These are phyloP conservation scores for Gambusia yucatana DNA, from an alignment of 2,797 vertebrate species.

Conservation along the genomic window DNA sequence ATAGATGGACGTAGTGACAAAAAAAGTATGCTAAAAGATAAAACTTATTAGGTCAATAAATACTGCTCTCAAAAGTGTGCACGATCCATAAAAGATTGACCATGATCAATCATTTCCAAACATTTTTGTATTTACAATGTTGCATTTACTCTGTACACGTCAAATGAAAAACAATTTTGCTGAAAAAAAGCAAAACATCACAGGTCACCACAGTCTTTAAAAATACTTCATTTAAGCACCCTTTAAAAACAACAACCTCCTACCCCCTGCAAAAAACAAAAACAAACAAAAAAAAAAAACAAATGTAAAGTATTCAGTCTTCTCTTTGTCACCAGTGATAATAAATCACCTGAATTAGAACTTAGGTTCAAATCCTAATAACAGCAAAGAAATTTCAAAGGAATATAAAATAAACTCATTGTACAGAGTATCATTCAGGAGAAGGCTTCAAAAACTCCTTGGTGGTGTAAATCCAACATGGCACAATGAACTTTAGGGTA, in stretches of 20 bases:
- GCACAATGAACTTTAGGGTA: not conserved
- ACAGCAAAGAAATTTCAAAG: not conserved
- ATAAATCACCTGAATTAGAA: not conserved
- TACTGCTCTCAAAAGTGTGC: not conserved
- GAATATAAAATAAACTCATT: not conserved
- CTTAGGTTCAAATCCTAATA: not conserved
- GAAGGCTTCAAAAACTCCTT: not conserved
- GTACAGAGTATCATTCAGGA: not conserved
- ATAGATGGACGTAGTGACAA: constrained; percentile 28
- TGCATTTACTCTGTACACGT: not conserved
- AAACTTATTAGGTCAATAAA: constrained; percentile 3
- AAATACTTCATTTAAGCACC: not conserved
- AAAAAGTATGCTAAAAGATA: not conserved
- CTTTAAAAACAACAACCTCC: not conserved
- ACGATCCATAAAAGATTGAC: not conserved
- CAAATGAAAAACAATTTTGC: not conserved
- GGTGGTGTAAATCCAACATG: not conserved
- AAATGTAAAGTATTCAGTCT: not conserved
- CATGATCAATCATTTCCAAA: not conserved
- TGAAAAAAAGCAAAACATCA: not conserved
- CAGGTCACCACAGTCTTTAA: not conserved
- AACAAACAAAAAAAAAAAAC: too few species aligned
- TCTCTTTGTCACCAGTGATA: constrained; percentile 4
- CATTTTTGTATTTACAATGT: not conserved
- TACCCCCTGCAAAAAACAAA: too few species aligned